Base-by-base conservation (phyloP, 1,140 invertebrate species). In the Drosophila ercepeae region DNA sequence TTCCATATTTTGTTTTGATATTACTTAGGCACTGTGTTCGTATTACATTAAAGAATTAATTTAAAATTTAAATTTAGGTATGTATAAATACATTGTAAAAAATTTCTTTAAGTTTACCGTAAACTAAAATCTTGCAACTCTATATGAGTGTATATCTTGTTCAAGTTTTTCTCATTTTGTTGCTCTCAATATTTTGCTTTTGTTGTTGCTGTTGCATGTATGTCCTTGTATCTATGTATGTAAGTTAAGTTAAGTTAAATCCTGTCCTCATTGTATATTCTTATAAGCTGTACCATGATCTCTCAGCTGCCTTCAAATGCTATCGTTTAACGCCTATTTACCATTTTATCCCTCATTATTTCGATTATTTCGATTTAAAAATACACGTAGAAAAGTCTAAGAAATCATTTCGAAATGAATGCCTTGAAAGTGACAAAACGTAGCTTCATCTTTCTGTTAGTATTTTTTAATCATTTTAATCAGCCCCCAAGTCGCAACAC, bases 21-120 rank as follows among this genome's bases (percentile, higher is more conserved):
- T 91, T 91, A 91, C 89, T 90, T 91, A 91, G 89, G 89, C 89
- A 91, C 89, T 91, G 89, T 91, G 89, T 91, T 91, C 89, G 88
- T 90, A 90, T 90, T 91, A 90, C 79, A 91, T 89, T 90, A 90
- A 91, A 89, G 78, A 89, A 83, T 89, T 89, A 89, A 88, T 88
- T 88, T 75, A 88, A 88, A 88, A 88, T 88, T 82, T 88, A 82
- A 88, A 88, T 88, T 88, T 88, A 88, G 82, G 82, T 88, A 88
- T 88, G 82, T 89, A 89, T 89, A 88, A 88, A 89, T 89, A 89
- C 83, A 75, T 89, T 89, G 75, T 89, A 88, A 88, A 88, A 88
- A 88, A 88, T 88, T 88, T 86, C 83, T 75, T 88, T 88, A 88
- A 88, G 83, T 88, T 88, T 88, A 88, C 70, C 82, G 77, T 86